Base-by-base conservation (phyloP, 2,888 invertebrate species). In the Miltochrista miniata region DNA sequence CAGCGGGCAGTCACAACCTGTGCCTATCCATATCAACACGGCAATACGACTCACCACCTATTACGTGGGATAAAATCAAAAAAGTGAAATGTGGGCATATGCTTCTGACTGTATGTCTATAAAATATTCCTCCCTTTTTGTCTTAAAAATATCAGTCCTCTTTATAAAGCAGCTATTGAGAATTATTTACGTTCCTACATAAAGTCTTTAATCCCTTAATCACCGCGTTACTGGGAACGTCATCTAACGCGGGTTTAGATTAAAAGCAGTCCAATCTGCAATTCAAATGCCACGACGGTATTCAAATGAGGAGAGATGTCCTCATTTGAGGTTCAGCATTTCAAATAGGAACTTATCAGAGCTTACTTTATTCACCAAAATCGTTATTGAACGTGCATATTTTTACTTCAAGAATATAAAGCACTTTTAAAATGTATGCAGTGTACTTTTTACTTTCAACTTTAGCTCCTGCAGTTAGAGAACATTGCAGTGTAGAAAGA, bases 181-280 rank as follows among this genome's bases (percentile, higher is more conserved):
- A 53, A n/a, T 64, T 49, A 66, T 71, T 70, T 75, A 59, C 69
- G 65, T 69, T 64, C 72, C 72, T 70, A 70, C 66, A 63, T 54
- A 31, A 24, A 24, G 18, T 24, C 18, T 24, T 24, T 24, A 24
- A 24, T 24, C 54, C 70, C 78, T 79, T 85, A 85, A 87, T 87
- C 86, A 85, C 85, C 70, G 80, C 72, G 78, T 79, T 79, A 76
- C 76, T 72, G 78, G 75, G 80, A 54, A 61, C 74, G 70, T 70
- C 81, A 77, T 74, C 73, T 74, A 67, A 72, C 75, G 80, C 72
- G 76, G 81, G 81, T 83, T 84, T 78, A 87, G 83, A 89, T 88
- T 87, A 87, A 86, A 85, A 81, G 76, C 84, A 77, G 82, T 82
- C 82, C 84, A 87, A 88, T 89, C 81, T 84, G 81, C 87, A 88